These are phyloP conservation scores for Dolomedes plantarius DNA, from an alignment of 2,888 invertebrate genomes.

Conservation along the genomic window DNA sequence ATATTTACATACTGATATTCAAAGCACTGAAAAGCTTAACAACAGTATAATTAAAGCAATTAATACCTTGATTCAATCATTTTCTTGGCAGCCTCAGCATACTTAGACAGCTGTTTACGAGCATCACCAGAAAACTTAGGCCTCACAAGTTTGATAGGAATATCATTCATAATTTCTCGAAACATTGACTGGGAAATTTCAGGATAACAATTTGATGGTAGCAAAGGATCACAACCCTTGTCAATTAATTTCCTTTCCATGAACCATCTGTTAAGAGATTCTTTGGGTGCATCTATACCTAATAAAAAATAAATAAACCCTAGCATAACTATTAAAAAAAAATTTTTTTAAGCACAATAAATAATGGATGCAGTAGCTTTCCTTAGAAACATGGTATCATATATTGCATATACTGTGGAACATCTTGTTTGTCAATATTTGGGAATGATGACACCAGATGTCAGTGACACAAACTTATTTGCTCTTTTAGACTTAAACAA, in stretches of 20 bases:
- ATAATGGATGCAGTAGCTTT: too few species aligned
- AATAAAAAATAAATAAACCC: conserved; percentile 70
- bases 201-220: conserved; percentile 93
- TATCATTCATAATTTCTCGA: conserved; percentile 98
- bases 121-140: conserved; percentile 97
- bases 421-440: too few species aligned
- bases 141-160: conserved; percentile 95
- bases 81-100: conserved; percentile 97
- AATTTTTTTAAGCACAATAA: too few species aligned
- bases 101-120: conserved; percentile 92
- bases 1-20: too few species aligned
- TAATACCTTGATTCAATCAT: conserved; percentile 89
- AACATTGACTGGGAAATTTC: conserved; percentile 97
- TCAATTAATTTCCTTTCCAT: conserved; percentile 96
- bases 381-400: too few species aligned
- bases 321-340: too few species aligned
- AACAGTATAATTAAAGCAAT: too few species aligned
- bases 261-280: conserved; percentile 96
- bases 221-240: conserved; percentile 90
- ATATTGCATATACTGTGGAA: too few species aligned
- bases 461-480: too few species aligned
- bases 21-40: too few species aligned
- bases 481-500: too few species aligned
- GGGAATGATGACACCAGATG: too few species aligned
- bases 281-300: conserved; percentile 94